Base-by-base conservation (phyloP, 2,797 vertebrate genomes). In the Hemibagrus guttatus region DNA sequence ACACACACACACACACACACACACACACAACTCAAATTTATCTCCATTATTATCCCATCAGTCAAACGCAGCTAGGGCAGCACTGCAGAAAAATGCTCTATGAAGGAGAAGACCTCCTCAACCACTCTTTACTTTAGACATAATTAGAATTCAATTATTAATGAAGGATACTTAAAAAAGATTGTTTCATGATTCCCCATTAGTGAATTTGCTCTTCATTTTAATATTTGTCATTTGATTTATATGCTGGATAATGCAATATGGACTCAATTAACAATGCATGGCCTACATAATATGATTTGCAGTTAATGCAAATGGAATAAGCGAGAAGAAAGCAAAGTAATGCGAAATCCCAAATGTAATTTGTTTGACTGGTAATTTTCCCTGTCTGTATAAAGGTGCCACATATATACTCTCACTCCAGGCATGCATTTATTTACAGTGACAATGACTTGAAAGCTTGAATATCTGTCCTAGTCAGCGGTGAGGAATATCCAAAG, bases 111-210 rank as follows among this genome's bases (percentile, higher is more conserved):
- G 92, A 88, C 93, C 92, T 92, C 92, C 92, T 94, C 87, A 93
- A 93, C 93, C 61, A 93, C 95, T 93, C 95, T 94, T 95, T 94
- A 93, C 89, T 87, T 93, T 92, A 95, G 94, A 96, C 95, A 96
- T 97, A 97, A 97, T 97, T 97, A 94, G 95, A 97, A 96, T 96
- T 97, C 96, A 96, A 97, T 97, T 97, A 97, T 97, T 97, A 97
- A 97, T 97, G 95, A 95, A 94, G 93, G 94, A 96, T 96, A 96
- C 93, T 96, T 96, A 93, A 95, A 95, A 96, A 97, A 96, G 95
- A 97, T 97, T 96, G 96, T 96, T 96, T 97, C 96, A 96, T 96
- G 95, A 96, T 96, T 96, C 95, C 94, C 96, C 96, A 96, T 96
- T 97, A 96, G 93, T 94, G 94, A 95, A 96, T 96, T 96, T 97